These are phyloP conservation scores for Danio kyathit DNA, from an alignment of 2,797 vertebrate genomes.

Conservation along the genomic window DNA sequence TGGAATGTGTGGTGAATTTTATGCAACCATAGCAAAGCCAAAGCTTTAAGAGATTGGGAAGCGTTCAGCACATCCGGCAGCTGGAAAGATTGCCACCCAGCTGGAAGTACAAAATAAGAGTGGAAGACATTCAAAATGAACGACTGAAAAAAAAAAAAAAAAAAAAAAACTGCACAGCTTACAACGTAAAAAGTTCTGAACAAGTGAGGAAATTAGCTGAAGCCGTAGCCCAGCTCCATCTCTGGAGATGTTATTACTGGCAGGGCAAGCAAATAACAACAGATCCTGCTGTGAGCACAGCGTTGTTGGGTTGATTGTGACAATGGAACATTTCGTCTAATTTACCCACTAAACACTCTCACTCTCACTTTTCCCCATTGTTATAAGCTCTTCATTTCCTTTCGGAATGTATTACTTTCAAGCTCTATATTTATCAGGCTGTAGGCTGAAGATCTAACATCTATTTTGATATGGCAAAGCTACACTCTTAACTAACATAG, in stretches of 20 bases:
- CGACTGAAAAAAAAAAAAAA: not conserved
- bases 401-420: constrained; percentile 21
- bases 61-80: constrained; percentile 4
- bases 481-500: not conserved
- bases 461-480: not conserved
- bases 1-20: constrained; percentile 13
- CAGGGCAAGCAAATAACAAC: constrained; percentile 43
- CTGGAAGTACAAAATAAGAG: constrained; percentile 57
- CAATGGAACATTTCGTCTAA: constrained; percentile 26
- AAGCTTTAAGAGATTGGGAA: not conserved
- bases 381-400: constrained; percentile 21
- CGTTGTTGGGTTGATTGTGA: constrained; percentile 26
- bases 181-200: constrained; percentile 48
- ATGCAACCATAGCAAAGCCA: constrained; percentile 25
- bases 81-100: constrained; percentile 38
- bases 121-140: constrained; percentile 51
- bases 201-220: constrained; percentile 49
- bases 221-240: constrained; percentile 23
- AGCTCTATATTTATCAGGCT: not conserved
- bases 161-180: constrained; percentile 49
- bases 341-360: constrained; percentile 24
- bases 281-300: constrained; percentile 28
- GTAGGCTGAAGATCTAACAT: not conserved
- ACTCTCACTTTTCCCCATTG: constrained; percentile 22
- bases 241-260: constrained; percentile 42